These are phyloP conservation scores for Sminthopsis crassicaudata DNA, from an alignment of 2,113 vertebrate genomes.

Conservation along the genomic window DNA sequence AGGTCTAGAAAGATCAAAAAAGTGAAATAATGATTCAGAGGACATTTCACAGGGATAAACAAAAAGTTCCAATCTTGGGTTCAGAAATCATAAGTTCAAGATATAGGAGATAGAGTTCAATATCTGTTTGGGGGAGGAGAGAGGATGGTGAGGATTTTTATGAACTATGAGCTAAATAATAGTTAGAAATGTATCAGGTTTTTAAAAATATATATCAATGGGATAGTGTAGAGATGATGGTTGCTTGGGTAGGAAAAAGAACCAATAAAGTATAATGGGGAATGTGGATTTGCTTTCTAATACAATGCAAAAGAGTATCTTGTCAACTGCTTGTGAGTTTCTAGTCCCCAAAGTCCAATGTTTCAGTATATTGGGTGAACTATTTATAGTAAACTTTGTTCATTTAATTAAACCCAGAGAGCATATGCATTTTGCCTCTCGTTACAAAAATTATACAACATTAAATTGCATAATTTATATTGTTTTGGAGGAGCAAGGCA, in stretches of 20 bases:
- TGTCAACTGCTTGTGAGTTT: neutral
- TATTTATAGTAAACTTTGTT: constrained; percentile 46
- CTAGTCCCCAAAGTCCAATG: neutral
- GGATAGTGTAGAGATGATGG: neutral
- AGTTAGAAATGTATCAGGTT: neutral
- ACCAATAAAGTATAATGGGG: neutral
- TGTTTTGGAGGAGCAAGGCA: constrained; percentile 44
- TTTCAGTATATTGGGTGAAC: constrained; percentile 41
- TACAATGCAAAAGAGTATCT: neutral
- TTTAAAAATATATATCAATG: neutral
- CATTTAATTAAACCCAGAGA: constrained; percentile 73
- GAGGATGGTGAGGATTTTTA: neutral
- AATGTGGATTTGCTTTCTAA: neutral
- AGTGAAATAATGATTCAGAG: neutral
- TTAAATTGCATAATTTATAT: constrained; percentile 59
- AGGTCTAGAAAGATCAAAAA: neutral
- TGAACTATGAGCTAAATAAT: neutral
- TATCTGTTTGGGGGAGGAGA: neutral
- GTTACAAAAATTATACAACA: constrained; percentile 10
- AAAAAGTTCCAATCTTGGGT: neutral
- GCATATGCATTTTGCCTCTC: constrained; percentile 56
- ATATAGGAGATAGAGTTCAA: neutral
- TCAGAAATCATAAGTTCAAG: neutral
- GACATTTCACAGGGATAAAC: neutral
- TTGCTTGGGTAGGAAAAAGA: neutral